Evolutionary conservation across 1,140 invertebrate species (phyloP).

Genomic region (Trachymyrmex septentrionalis): DNA sequence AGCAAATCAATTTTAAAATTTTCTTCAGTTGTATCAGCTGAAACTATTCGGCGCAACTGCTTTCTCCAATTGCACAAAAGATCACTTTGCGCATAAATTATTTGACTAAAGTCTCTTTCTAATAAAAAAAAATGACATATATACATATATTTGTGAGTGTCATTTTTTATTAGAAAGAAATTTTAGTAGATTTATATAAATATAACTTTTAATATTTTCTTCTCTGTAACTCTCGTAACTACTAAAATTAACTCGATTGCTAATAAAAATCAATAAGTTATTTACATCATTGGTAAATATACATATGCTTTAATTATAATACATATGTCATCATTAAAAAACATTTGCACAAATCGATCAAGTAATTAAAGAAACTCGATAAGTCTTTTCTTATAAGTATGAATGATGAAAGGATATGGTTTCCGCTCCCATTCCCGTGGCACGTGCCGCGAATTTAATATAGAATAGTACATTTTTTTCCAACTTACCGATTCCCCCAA

Average conservation of each 20-base stretch:
- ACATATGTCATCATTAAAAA: neutral
- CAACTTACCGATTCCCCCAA: conserved; percentile 97
- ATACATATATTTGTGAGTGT: no score
- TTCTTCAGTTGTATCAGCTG: neutral
- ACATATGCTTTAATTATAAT: neutral
- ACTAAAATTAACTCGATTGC: neutral
- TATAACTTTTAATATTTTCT: neutral
- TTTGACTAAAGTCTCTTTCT: neutral
- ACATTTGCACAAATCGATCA: neutral
- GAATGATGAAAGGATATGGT: neutral
- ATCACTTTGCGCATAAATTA: neutral
- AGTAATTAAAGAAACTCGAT: conserved; percentile 3
- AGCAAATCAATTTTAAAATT: conserved; percentile 24
- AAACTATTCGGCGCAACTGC: neutral
- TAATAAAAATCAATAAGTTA: no score
- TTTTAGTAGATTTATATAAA: neutral
- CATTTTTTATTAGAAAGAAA: no score
- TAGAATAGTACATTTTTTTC: neutral
- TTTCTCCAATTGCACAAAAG: neutral
- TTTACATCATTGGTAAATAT: no score
- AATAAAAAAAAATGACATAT: neutral
- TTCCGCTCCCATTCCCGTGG: neutral
- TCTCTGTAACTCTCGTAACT: neutral
- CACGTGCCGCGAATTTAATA: conserved; percentile 32
- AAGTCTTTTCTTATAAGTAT: neutral